Evolutionary conservation across 2,113 vertebrate genomes (phyloP), one percentile per base, ranked within the genome.

Genomic region (Pygoscelis antarcticus): DNA sequence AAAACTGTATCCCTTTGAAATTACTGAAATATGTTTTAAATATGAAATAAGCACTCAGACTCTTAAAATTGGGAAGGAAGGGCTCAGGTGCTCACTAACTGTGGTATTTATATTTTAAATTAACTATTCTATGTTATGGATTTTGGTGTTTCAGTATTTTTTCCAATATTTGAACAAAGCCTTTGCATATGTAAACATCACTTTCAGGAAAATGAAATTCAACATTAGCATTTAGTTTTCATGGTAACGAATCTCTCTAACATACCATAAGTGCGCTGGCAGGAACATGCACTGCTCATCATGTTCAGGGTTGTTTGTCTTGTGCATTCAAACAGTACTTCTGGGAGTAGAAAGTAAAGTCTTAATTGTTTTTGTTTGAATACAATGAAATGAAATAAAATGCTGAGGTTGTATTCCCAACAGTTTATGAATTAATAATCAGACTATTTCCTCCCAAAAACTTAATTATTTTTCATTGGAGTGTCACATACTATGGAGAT

Each of bases 171-270:
- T 96, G 97, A 95, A 96, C 79, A 95, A 95, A 87, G 62, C 36
- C 38, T 96, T 95, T 97, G 95, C 92, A 87, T 97, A 81, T 91
- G 70, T 96, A 94, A 97, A 95, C 83, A 95, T 90, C 47, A 87
- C 70, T 93, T 95, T 75, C 97, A 97, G 93, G 75, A 91, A 92
- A 94, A 95, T 84, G 34, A 92, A 94, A 94, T 91, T 80, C 29
- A 66, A 11, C 25, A 68, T 90, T 93, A 95, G 61, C 70, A 81
- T 96, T 96, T 95, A 12, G 80, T 97, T 95, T 97, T 96, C 85
- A 82, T 92, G 89, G 88, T 89, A 95, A 92, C 34, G 13, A 87
- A 87, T 90, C 66, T 89, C n/a, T 86, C 65, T 46, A 71, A 70
- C 65, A 64, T 68, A 29, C 32, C 15, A 2, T 19, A 38, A 90